These are phyloP conservation scores for Athrips mouffetella DNA, from an alignment of 2,888 invertebrate species.

Conservation along the genomic window DNA sequence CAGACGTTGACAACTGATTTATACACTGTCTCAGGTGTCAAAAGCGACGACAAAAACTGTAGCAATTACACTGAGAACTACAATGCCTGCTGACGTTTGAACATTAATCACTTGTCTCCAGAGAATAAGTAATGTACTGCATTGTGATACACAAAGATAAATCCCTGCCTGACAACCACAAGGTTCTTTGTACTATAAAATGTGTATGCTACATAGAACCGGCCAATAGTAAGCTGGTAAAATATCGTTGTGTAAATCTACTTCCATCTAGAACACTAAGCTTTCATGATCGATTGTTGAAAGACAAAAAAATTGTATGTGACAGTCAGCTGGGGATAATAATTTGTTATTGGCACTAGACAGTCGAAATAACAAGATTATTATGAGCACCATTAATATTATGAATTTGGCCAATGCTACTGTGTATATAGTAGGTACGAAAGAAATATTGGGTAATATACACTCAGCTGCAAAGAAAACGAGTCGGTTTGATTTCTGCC, in stretches of 20 bases:
- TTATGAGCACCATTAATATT: constrained; percentile 29
- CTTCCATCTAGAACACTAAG: constrained; percentile 34
- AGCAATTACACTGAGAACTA: constrained; percentile 58
- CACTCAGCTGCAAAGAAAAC: too few relatives aligned
- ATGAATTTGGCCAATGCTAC: constrained; percentile 28
- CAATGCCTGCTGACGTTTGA: constrained; percentile 50
- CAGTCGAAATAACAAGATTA: constrained; percentile 31
- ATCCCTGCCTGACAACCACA: too few relatives aligned
- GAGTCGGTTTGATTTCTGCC: too few relatives aligned
- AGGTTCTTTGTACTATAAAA: too few relatives aligned
- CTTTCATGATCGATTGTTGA: constrained; percentile 36
- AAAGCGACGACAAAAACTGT: constrained; percentile 55
- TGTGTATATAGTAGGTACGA: constrained; percentile 30
- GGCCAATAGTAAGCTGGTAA: too few relatives aligned
- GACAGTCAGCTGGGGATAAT: constrained; percentile 43
- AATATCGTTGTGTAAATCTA: constrained; percentile 41
- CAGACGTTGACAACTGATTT: constrained; percentile 71
- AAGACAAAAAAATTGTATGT: constrained; percentile 37
- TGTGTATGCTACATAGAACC: too few relatives aligned
- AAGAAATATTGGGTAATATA: constrained; percentile 17
- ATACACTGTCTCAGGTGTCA: constrained; percentile 67
- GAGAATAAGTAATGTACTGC: constrained; percentile 32
- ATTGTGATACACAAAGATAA: constrained; percentile 46
- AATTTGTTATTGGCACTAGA: constrained; percentile 43
- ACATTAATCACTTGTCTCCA: constrained; percentile 56